Base-by-base conservation (phyloP, 2,888 invertebrate genomes). In the Patella depressa region DNA sequence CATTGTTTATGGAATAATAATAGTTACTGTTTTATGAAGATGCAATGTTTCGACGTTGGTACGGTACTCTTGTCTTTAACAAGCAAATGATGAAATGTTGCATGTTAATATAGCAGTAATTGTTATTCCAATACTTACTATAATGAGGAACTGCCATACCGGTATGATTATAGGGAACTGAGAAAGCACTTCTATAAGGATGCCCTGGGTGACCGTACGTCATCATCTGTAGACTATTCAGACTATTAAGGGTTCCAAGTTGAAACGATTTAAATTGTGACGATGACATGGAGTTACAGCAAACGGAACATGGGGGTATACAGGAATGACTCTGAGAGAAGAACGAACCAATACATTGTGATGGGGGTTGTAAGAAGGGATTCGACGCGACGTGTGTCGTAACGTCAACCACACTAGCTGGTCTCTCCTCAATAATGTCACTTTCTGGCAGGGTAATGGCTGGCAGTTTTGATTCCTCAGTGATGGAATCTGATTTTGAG, bases 261-360 rank as follows among this genome's bases (percentile, higher is more conserved):
- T 85, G 82, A 78, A 82, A 85, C 14, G 85, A 81, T 81, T 87
- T 86, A 78, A 85, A 88, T 74, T 86, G 85, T n/a, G 82, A 78
- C 14, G 84, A 72, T 34, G 84, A 81, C 24, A 84, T 79, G 4
- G 78, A 59, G 19, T 69, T 74, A 29, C 76, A 76, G 70, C 55
- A 80, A 4, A 75, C 80, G 7, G 75, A 75, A 74, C 78, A 80
- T 53, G 80, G 76, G 5, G 74, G 75, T 19, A 80, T 53, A 74
- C 80, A 80, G 72, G 77, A 71, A 7, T 73, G 34, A 53, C 65
- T 71, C 55, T 75, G 73, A 24, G 71, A 29, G 74, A 74, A 80
- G 65, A 78, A 72, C 11, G 73, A 53, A 5, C 53, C 71, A 2
- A 70, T 70, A 45, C 54, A 74, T 34, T 73, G 69, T 7, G 71